Evolutionary conservation across 1,140 invertebrate genomes (phyloP), one percentile per base, ranked within the genome.

Genomic region (Pogonomyrmex californicus): DNA sequence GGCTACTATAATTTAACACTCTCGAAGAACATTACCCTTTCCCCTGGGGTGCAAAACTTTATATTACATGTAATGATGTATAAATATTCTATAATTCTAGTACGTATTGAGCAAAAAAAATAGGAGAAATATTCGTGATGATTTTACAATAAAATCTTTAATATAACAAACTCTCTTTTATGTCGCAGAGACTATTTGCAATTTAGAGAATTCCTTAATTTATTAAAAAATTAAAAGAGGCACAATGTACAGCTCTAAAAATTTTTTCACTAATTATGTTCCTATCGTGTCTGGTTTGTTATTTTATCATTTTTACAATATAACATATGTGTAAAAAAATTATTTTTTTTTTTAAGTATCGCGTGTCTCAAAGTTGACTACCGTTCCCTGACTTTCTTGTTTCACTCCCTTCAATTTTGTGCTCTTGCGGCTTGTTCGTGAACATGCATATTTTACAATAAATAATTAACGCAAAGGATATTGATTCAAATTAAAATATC

Each of bases 401-500:
- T 23, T 41, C 0, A 36, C 23, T 12, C 51, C n/a, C 30, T 58
- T 1, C 9, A n/a, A 60, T 60, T 76, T 30, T 60, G 12, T 12
- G 36, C 71, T 7, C 10, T 56, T 30, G 36, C 2, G 49, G 47
- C 7, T 9, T 14, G 7, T 36, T 51, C 33, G 12, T 12, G 41
- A 54, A 12, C 33, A 38, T 33, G 23, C n/a, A 3, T 10, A 30
- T 17, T 17, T 38, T 6, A 17, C 12, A 6, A 10, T 17, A 2
- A 12, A 17, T 38, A 51, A 17, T 41, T 23, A 54, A 17, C 0
- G 47, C 14, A 4, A 44, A 47, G 9, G 23, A 36, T 17, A 38
- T 38, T 60, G 33, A 66, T 9, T 54, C 38, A 17, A 54, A 82
- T 82, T 33, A 36, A 73, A 71, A 66, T n/a, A 14, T 82, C 38